phyloP scores from a whole-genome alignment of 2,113 vertebrate species.

The Uropsilus gracilis region DNA sequence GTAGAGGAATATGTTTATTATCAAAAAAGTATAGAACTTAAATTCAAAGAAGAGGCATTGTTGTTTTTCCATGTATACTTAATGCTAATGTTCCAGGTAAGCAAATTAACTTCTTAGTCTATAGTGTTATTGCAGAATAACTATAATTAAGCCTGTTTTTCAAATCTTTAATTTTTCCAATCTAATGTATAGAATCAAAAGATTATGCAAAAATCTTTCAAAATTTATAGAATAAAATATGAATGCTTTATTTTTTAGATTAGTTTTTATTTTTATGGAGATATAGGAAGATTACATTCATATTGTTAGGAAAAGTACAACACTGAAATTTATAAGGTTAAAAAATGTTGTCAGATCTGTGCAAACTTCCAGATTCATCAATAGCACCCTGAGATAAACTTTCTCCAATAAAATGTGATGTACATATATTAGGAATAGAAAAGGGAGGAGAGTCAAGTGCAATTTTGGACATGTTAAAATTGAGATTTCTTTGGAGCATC shows the following conservation, averaged over 20 bases:
- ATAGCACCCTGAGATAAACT: not conserved
- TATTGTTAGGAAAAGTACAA: not conserved
- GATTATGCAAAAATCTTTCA: not conserved
- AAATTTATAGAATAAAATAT: not conserved
- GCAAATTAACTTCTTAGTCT: not conserved
- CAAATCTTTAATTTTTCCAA: not conserved
- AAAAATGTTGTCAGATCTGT: not conserved
- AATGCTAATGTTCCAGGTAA: not conserved
- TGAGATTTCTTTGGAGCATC: not conserved
- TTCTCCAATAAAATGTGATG: not conserved
- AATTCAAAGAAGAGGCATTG: not conserved
- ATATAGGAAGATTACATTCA: not conserved
- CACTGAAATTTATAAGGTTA: not conserved
- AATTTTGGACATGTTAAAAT: not conserved
- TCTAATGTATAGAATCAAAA: not conserved
- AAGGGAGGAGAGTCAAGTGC: not conserved
- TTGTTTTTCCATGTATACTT: not conserved
- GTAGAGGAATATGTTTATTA: not conserved
- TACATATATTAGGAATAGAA: not conserved
- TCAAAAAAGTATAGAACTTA: not conserved
- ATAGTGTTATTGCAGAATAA: not conserved
- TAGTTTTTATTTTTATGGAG: not conserved
- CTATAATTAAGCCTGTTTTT: not conserved
- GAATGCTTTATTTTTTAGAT: not conserved
- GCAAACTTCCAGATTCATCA: not conserved